A percentile compares a stretch with the other conserved stretches of the same genome.
phyloP scores from a whole-genome alignment of 2,797 vertebrate species.

The Babyrousa celebensis region DNA sequence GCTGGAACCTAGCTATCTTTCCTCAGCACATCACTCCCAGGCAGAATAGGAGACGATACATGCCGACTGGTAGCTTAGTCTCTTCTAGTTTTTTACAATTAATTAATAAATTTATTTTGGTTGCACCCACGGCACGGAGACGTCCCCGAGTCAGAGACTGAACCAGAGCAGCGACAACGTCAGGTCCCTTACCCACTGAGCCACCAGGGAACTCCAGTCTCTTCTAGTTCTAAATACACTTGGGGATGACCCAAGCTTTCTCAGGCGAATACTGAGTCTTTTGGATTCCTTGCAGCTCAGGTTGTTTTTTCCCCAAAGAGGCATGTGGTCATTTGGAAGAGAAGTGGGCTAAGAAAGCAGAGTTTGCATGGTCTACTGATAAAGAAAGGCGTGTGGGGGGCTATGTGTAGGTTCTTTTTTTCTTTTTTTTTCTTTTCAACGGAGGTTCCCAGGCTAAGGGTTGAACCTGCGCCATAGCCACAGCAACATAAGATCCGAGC shows the following conservation, averaged over 20 bases:
- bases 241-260: not conserved
- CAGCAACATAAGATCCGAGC: too few relatives aligned
- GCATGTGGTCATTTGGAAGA: not conserved
- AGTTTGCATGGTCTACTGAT: not conserved
- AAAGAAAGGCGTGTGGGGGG: not conserved
- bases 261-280: not conserved
- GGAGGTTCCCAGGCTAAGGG: too few relatives aligned
- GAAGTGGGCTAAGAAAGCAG: too few relatives aligned
- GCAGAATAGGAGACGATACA: not conserved
- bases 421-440: too few relatives aligned
- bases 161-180: too few relatives aligned
- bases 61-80: not conserved
- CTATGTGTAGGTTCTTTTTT: not conserved
- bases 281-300: not conserved
- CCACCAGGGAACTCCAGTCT: not conserved
- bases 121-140: too few relatives aligned
- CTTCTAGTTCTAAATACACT: not conserved
- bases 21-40: not conserved
- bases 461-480: too few relatives aligned
- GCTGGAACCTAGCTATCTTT: not conserved
- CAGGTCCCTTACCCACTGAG: too few relatives aligned
- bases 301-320: not conserved
- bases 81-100: not conserved
- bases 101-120: too few relatives aligned
- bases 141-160: too few relatives aligned